These are phyloP conservation scores for Ailuropoda melanoleuca DNA, from an alignment of 2,113 vertebrate species.

Conservation along the genomic window DNA sequence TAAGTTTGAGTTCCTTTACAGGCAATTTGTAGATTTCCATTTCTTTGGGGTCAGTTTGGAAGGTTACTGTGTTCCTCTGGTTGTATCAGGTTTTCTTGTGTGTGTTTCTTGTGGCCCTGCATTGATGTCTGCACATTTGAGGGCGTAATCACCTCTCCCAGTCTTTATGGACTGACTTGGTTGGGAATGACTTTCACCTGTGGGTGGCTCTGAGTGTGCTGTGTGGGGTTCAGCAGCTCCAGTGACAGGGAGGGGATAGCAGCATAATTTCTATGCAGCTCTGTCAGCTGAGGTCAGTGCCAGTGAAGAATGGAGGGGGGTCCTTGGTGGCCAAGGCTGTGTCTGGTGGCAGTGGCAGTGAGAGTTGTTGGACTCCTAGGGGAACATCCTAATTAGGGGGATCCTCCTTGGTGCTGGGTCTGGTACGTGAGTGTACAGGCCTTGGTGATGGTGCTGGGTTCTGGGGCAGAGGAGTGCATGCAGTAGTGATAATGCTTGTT, in stretches of 20 bases:
- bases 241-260: background rate
- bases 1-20: background rate
- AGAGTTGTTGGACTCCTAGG: background rate
- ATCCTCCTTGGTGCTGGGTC: background rate
- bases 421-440: background rate
- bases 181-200: background rate
- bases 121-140: background rate
- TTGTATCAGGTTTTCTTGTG: background rate
- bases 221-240: background rate
- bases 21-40: background rate
- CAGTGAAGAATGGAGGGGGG: background rate
- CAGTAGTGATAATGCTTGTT: too few relatives aligned
- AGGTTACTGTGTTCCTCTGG: background rate
- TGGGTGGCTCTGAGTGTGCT: background rate
- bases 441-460: background rate
- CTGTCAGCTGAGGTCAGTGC: background rate
- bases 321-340: background rate
- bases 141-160: background rate
- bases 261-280: background rate
- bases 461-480: background rate
- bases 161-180: background rate
- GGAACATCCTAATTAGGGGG: background rate
- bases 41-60: background rate
- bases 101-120: background rate
- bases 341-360: background rate